phyloP scores from a whole-genome alignment of 2,113 vertebrate species.

The Chaetorhynchus papuensis region DNA sequence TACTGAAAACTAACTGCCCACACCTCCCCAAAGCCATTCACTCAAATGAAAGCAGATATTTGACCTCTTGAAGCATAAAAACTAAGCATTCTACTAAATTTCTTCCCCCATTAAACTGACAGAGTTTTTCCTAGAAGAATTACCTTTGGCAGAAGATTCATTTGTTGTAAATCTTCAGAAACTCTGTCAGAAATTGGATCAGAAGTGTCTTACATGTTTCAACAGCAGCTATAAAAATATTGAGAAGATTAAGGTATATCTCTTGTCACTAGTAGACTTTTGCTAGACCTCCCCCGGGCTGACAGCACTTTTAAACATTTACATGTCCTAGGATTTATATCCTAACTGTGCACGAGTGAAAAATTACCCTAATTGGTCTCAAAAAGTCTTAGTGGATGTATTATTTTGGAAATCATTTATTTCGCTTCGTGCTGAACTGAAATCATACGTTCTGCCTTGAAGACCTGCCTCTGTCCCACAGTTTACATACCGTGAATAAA shows the following conservation, averaged over 20 bases:
- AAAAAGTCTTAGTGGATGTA: neutral
- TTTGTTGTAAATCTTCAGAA: neutral
- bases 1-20: neutral
- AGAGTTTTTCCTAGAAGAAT: neutral
- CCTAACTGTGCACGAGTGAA: neutral
- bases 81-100: neutral
- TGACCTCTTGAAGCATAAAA: neutral
- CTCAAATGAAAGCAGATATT: neutral
- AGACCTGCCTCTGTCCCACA: neutral
- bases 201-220: neutral
- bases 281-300: neutral
- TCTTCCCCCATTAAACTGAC: neutral
- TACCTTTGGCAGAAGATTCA: neutral
- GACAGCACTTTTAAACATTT: constrained; percentile 34
- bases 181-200: neutral
- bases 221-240: constrained; percentile 12
- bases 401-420: constrained; percentile 34
- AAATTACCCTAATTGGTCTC: constrained; percentile 14
- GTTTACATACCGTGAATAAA: constrained; percentile 1
- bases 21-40: neutral
- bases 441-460: neutral
- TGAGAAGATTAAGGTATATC: constrained; percentile 15
- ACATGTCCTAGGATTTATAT: neutral
- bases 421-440: constrained; percentile 20
- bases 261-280: neutral